Base-by-base conservation (phyloP, 2,797 vertebrate species). In the Coregonus suidteri region DNA sequence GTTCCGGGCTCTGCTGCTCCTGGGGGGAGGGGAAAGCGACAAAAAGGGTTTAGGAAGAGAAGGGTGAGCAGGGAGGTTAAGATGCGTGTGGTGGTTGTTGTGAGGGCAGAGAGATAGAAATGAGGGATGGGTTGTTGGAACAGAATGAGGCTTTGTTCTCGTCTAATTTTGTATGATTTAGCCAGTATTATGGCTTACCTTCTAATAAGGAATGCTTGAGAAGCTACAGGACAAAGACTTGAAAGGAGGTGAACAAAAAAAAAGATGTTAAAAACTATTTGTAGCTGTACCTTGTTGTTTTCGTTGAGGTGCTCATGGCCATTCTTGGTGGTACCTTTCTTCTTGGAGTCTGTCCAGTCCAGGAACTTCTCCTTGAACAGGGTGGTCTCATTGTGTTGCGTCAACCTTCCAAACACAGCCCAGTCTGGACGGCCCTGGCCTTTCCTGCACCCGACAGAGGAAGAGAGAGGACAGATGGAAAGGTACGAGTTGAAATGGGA, bases 291-390 rank as follows among this genome's bases (percentile, higher is more conserved):
- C 96, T 96, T 97, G 77, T 94, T 97, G 77, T 93, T 94, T 70
- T 95, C 94, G 71, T 81, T 59, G 13, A 65, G 75, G 74, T 89
- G 75, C 52, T 95, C 92, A 2, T 80, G 85, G 56, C 88, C 85
- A 62, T 88, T 95, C 92, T 93, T 96, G 77, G 93, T 84, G 51
- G 89, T 88, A 68, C 11, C 20, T 11, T 51, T 88, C 84, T 93
- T 96, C 92, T 94, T 97, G 89, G 95, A 87, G 71, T 98, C 96
- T 0, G 91, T 95, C 97, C 97, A 98, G 84, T 99, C 97, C 67
- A 97, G 91, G 86, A 99, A 99, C 88, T 99, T 99, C 91, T 98
- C 97, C 90, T 98, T 99, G 91, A 99, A 99, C 78, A 99, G 83
- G 81, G 96, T 97, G 0, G 97, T 99, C 87, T 99, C 97, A 0